A percentile compares a stretch with the other conserved stretches of the same genome.
phyloP scores from a whole-genome alignment of 2,797 vertebrate genomes.

The Poecile montanus region DNA sequence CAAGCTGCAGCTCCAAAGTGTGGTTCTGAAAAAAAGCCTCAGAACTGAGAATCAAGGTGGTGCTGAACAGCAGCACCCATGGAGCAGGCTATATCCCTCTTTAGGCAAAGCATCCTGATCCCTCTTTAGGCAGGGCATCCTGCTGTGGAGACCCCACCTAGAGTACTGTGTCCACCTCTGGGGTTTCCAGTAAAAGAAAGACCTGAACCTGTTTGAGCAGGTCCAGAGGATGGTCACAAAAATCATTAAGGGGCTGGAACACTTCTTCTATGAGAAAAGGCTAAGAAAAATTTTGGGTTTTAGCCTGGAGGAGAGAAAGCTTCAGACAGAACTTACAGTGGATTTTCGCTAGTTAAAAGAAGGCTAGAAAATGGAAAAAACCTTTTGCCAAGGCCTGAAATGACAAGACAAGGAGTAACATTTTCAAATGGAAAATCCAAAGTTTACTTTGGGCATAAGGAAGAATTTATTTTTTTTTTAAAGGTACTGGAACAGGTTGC shows the following conservation, averaged over 20 bases:
- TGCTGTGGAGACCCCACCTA: background rate
- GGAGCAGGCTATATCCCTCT: background rate
- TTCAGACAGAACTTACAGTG: background rate
- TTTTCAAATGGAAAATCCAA: background rate
- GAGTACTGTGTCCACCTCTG: background rate
- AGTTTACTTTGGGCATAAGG: background rate
- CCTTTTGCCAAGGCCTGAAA: background rate
- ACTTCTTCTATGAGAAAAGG: background rate
- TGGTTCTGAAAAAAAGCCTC: background rate
- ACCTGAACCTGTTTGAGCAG: background rate
- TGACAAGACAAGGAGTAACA: background rate
- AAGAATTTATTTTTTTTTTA: background rate
- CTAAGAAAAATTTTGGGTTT: background rate
- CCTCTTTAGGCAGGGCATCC: background rate
- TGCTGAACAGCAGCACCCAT: accelerated
- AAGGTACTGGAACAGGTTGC: background rate
- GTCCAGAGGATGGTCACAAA: background rate
- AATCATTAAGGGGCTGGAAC: background rate
- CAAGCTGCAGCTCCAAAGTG: accelerated
- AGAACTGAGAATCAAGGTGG: accelerated
- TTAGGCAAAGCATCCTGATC: no score
- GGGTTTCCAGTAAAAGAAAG: background rate
- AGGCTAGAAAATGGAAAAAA: background rate
- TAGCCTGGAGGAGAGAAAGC: background rate
- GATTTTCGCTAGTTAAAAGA: accelerated